Percentiles rank a stretch among this genome's conserved stretches.
These are phyloP conservation scores for Corythucha ciliata DNA, from an alignment of 2,888 invertebrate genomes.

Conservation along the genomic window DNA sequence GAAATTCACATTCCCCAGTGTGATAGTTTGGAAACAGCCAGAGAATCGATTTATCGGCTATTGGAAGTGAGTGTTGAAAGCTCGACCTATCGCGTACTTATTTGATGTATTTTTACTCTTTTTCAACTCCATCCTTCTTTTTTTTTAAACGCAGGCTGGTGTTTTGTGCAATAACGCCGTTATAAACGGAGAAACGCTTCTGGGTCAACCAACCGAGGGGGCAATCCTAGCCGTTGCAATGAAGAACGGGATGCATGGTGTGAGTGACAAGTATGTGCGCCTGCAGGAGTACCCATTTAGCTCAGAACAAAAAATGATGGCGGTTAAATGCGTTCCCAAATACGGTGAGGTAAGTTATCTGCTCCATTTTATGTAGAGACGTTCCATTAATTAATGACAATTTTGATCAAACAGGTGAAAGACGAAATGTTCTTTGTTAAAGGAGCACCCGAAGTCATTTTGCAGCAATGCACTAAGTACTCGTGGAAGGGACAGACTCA, in stretches of 20 bases:
- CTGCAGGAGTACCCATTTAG: constrained; percentile 94
- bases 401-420: constrained; percentile 43
- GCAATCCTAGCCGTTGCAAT: constrained; percentile 85
- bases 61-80: constrained; percentile 69
- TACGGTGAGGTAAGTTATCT: constrained; percentile 51
- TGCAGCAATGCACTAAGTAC: constrained; percentile 77
- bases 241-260: constrained; percentile 82
- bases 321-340: constrained; percentile 80
- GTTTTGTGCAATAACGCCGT: constrained; percentile 92
- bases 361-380: not conserved
- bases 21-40: constrained; percentile 62
- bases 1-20: constrained; percentile 72
- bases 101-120: too few relatives aligned
- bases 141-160: constrained; percentile 64
- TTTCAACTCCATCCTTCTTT: too few relatives aligned
- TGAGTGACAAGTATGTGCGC: constrained; percentile 68
- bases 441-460: constrained; percentile 84
- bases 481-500: constrained; percentile 61
- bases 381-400: not conserved
- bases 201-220: constrained; percentile 97
- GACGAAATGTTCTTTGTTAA: constrained; percentile 85
- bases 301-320: constrained; percentile 98
- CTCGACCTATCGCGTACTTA: too few relatives aligned
- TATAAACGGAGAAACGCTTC: constrained; percentile 70
- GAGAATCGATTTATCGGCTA: constrained; percentile 64